These are phyloP conservation scores for Ciona savignyi DNA, from an alignment of 23 tunicate species.

Conservation along the genomic window DNA sequence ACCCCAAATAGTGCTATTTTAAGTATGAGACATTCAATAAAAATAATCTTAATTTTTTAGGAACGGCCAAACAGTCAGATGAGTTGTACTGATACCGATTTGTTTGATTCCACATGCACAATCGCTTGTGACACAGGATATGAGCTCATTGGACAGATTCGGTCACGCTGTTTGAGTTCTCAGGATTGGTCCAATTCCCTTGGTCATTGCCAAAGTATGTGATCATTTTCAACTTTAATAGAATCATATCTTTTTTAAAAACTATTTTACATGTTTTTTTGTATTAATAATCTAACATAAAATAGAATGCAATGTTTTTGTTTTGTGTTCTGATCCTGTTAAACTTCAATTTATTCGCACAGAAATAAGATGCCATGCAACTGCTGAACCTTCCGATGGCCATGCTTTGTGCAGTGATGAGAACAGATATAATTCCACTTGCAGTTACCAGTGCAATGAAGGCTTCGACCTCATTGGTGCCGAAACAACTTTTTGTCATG, in stretches of 20 bases:
- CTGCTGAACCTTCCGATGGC: constrained; percentile 10
- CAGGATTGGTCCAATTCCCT: constrained; percentile 32
- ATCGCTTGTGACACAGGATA: constrained; percentile 61
- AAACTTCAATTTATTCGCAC: too few relatives aligned
- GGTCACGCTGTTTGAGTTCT: constrained; percentile 24
- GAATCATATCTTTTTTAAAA: too few relatives aligned
- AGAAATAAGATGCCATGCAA: not conserved
- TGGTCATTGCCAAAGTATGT: constrained; percentile 64
- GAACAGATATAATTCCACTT: constrained; percentile 38
- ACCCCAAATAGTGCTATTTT: not conserved
- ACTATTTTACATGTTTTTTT: too few relatives aligned
- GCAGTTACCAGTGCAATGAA: constrained; percentile 35
- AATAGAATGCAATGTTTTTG: too few relatives aligned
- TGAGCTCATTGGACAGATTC: constrained; percentile 23
- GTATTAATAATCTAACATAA: too few relatives aligned
- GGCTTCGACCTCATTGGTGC: constrained; percentile 61
- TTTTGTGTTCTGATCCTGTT: too few relatives aligned
- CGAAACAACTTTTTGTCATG: constrained; percentile 14
- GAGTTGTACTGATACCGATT: constrained; percentile 33
- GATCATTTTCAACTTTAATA: too few relatives aligned
- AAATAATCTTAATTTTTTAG: constrained; percentile 6
- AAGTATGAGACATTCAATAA: too few relatives aligned
- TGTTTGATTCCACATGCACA: constrained; percentile 58
- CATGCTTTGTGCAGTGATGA: constrained; percentile 29
- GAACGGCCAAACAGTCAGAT: constrained; percentile 32